Evolutionary conservation across 2,888 invertebrate species (phyloP).

Genomic region (Hermaeophaga mercurialis): DNA sequence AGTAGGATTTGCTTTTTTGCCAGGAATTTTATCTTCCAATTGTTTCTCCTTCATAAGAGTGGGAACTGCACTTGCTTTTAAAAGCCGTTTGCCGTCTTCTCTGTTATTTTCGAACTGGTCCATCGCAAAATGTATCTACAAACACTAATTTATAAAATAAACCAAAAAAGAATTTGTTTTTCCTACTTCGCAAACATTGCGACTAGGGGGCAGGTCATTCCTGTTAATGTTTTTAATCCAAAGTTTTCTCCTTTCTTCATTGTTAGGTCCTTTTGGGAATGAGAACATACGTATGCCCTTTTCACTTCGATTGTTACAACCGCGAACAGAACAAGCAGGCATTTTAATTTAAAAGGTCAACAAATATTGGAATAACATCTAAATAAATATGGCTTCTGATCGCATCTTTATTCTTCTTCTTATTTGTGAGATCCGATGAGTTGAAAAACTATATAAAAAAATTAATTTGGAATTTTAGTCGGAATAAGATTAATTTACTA

Average conservation of each 20-base stretch:
- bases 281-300: slow-evolving; percentile 8
- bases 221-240: slow-evolving; percentile 20
- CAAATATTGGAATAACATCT: background rate
- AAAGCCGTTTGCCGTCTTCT: slow-evolving; percentile 14
- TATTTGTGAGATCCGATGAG: too few species aligned
- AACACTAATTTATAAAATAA: slow-evolving; percentile 1
- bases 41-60: too few species aligned
- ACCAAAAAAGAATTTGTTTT: background rate
- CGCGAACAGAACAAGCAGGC: slow-evolving; percentile 15
- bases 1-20: too few species aligned
- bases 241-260: slow-evolving; percentile 18
- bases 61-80: slow-evolving; percentile 23
- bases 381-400: slow-evolving; percentile 1
- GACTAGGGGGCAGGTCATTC: slow-evolving; percentile 6
- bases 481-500: too few species aligned
- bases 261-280: slow-evolving; percentile 16
- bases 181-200: slow-evolving; percentile 19
- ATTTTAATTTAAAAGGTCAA: slow-evolving; percentile 8
- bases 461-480: too few species aligned
- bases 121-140: slow-evolving; percentile 23
- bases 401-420: background rate
- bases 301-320: slow-evolving; percentile 16
- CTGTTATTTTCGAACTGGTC: slow-evolving; percentile 27
- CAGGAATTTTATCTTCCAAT: too few species aligned
- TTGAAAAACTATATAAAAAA: too few species aligned